Evolutionary conservation across 2,888 invertebrate species (phyloP), one percentile per base, ranked within the genome.

Genomic region (Cordilura impudica): DNA sequence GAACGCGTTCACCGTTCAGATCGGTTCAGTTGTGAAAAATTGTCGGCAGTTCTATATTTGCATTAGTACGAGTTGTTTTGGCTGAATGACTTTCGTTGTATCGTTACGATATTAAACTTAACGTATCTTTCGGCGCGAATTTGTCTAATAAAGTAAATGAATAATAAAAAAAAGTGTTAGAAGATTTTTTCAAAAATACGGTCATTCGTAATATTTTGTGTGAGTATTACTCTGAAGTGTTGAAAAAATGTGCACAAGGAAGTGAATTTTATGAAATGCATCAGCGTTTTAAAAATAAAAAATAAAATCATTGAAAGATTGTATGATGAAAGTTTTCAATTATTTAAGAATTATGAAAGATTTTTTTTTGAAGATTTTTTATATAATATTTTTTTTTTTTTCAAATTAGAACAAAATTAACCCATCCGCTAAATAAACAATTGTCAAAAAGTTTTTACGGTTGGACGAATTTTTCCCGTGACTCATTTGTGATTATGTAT

Each of bases 1-100:
- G 60, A 78, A 67, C 60, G 47, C 45, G 66, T 31, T 65, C 78
- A 66, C 74, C 61, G 74, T 74, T 79, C 78, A 66, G 78, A 74
- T 79, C 78, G 66, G 75, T 76, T 69, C 69, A 76, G 69, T 76
- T 63, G 54, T 29, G 21, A 4, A 66, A 60, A 29, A 21, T 23
- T 51, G 60, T 56, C 29, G 49, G 49, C 23, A 45, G 16, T 47
- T 39, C 35, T 39, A 8, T 4, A n/a, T 12, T 39, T 39, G n/a
- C n/a, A 10, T 39, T 2, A 39, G 4, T 4, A 39, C 5, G 26
- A n/a, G n/a, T n/a, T n/a, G n/a, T 39, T 39, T 39, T 39, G 12
- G n/a, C 35, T 0, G n/a, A 31, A 12, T 31, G 12, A 4, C 4
- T 2, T 8, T 35, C n/a, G 2, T 35, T 35, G n/a, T 6, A 39